Evolutionary conservation across 2,888 invertebrate genomes (phyloP).

Genomic region (Apodemia duryi): DNA sequence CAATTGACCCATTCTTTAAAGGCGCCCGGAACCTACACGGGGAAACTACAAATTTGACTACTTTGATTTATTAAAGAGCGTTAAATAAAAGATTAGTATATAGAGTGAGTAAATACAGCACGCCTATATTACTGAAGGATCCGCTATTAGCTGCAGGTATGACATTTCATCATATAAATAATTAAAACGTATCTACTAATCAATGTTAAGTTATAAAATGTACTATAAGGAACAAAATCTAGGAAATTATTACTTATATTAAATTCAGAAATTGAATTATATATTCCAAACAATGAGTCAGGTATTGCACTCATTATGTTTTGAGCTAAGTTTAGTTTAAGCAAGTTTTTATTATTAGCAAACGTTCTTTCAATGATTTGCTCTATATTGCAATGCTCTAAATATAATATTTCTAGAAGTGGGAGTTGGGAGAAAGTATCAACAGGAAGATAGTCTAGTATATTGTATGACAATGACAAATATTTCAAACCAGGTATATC

Average conservation of each 20-base stretch:
- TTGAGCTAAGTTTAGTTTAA: conserved; percentile 85
- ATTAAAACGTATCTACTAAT: too few species aligned
- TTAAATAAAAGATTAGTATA: too few species aligned
- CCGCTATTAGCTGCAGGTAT: too few species aligned
- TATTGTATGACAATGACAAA: conserved; percentile 87
- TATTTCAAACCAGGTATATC: conserved; percentile 87
- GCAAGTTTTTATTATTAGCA: conserved; percentile 85
- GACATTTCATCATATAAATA: too few species aligned
- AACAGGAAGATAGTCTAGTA: conserved; percentile 85
- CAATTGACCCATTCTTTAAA: too few species aligned
- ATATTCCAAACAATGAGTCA: conserved; percentile 81
- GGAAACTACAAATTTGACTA: too few species aligned
- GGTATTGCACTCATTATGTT: conserved; percentile 84
- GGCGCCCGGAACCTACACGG: too few species aligned
- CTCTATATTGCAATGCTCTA: conserved; percentile 85
- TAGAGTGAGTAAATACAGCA: too few species aligned
- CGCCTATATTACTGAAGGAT: too few species aligned
- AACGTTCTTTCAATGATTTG: conserved; percentile 85
- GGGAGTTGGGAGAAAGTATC: conserved; percentile 87
- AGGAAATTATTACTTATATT: conserved; percentile 87
- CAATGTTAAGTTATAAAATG: conserved; percentile 85
- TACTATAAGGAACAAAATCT: conserved; percentile 87
- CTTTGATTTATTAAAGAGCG: too few species aligned
- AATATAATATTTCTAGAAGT: conserved; percentile 85
- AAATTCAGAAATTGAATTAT: conserved; percentile 86